phyloP scores from a whole-genome alignment of 2,113 vertebrate species.

The Uropsilus gracilis region DNA sequence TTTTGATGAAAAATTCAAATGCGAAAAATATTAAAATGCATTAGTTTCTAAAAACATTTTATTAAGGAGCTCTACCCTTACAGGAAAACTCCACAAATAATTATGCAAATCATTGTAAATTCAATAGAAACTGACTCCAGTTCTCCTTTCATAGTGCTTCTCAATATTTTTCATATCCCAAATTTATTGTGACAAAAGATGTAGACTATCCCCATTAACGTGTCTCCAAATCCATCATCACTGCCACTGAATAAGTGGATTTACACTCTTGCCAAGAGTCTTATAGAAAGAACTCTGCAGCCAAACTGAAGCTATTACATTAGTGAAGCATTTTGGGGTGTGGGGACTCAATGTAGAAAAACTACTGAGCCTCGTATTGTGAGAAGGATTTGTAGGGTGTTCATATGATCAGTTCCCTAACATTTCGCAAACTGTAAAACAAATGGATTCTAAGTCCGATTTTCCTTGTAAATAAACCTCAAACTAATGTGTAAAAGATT shows the following conservation, averaged over 20 bases:
- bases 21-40: slow-evolving; percentile 24
- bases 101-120: not conserved
- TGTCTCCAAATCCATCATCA: not conserved
- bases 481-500: slow-evolving; percentile 11
- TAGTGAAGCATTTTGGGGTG: not conserved
- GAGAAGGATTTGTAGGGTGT: slow-evolving; percentile 26
- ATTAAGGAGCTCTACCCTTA: not conserved
- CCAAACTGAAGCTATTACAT: not conserved
- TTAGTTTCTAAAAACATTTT: slow-evolving; percentile 30
- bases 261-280: not conserved
- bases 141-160: slow-evolving; percentile 20
- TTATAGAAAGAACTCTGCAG: slow-evolving; percentile 26
- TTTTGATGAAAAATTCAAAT: not conserved
- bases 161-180: not conserved
- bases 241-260: not conserved
- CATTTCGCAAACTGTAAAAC: not conserved
- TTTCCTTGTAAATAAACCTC: slow-evolving; percentile 30
- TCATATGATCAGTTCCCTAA: not conserved
- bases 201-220: not conserved
- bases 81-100: not conserved
- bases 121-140: slow-evolving; percentile 29
- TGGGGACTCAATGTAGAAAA: not conserved
- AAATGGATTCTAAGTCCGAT: not conserved
- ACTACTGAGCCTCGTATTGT: not conserved
- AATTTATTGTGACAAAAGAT: not conserved